phyloP scores from a whole-genome alignment of 2,888 invertebrate species.

The Hyposoter dolosus region DNA sequence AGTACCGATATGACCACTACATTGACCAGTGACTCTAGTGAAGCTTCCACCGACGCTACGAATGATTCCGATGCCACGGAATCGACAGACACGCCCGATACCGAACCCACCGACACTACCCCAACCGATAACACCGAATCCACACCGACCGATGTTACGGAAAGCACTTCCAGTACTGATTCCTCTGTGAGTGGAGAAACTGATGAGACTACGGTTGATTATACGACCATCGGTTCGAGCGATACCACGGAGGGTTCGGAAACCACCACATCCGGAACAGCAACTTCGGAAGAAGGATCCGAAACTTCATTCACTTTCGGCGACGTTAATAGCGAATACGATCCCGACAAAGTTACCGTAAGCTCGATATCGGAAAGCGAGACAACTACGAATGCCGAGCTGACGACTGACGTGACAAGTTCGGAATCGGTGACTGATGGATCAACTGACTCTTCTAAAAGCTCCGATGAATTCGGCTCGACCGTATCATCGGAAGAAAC shows the following conservation, averaged over 20 bases:
- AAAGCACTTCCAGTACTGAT: slow-evolving; percentile 67
- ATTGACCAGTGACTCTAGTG: slow-evolving; percentile 71
- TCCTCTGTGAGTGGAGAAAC: slow-evolving; percentile 51
- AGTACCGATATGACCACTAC: slow-evolving; percentile 48
- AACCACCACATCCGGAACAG: slow-evolving; percentile 37
- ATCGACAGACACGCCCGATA: slow-evolving; percentile 40
- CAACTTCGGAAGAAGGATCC: slow-evolving; percentile 6
- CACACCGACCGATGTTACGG: slow-evolving; percentile 68
- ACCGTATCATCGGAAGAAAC: slow-evolving; percentile 71
- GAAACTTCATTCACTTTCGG: slow-evolving; percentile 37
- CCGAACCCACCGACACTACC: slow-evolving; percentile 53
- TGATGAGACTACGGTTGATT: slow-evolving; percentile 57
- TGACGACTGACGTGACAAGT: slow-evolving; percentile 48
- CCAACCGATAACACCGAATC: slow-evolving; percentile 62
- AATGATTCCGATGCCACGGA: not conserved
- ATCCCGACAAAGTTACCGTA: slow-evolving; percentile 40
- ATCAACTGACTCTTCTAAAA: slow-evolving; percentile 59
- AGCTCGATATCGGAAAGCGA: slow-evolving; percentile 12
- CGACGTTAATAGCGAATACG: slow-evolving; percentile 51
- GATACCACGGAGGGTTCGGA: slow-evolving; percentile 47
- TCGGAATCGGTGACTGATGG: slow-evolving; percentile 50
- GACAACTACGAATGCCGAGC: slow-evolving; percentile 44
- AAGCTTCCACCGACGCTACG: not conserved
- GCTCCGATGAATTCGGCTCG: slow-evolving; percentile 70
- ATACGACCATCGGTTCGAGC: slow-evolving; percentile 53